phyloP scores from a whole-genome alignment of 2,797 vertebrate genomes.

The Oceanodroma leucorhoa region DNA sequence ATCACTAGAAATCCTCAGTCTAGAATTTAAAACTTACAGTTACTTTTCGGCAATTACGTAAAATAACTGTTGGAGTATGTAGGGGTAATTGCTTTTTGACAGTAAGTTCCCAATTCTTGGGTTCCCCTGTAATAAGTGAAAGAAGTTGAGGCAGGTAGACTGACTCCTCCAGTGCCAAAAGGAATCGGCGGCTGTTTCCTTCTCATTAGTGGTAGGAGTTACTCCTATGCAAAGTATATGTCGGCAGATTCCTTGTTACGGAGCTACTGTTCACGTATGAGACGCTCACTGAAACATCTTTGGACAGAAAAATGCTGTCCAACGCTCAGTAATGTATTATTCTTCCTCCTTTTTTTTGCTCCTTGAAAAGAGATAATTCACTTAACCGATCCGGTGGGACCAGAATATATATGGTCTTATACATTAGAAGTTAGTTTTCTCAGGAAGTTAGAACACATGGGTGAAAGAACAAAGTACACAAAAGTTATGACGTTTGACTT shows the following conservation, averaged over 20 bases:
- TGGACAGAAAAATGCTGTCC: neutral
- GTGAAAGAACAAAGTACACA: fast-evolving
- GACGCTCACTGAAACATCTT: neutral
- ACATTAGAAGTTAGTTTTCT: neutral
- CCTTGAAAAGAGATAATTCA: neutral
- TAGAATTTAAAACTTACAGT: neutral
- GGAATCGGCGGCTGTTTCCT: neutral
- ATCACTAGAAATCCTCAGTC: neutral
- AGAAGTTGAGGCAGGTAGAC: neutral
- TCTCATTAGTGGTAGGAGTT: neutral
- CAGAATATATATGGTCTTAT: fast-evolving
- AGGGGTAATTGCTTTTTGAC: neutral
- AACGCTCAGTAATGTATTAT: fast-evolving
- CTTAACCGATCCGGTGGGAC: neutral
- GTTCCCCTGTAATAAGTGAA: neutral
- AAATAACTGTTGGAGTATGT: fast-evolving
- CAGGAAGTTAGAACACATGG: neutral
- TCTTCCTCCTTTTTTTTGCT: neutral
- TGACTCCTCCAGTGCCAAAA: neutral
- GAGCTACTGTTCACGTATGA: neutral
- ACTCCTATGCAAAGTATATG: neutral
- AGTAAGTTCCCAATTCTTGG: neutral
- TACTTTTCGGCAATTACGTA: neutral
- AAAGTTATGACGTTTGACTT: neutral
- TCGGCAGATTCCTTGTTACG: neutral